Evolutionary conservation across 2,113 vertebrate species (phyloP), one percentile per base, ranked within the genome.

Genomic region (Mirza zaza): DNA sequence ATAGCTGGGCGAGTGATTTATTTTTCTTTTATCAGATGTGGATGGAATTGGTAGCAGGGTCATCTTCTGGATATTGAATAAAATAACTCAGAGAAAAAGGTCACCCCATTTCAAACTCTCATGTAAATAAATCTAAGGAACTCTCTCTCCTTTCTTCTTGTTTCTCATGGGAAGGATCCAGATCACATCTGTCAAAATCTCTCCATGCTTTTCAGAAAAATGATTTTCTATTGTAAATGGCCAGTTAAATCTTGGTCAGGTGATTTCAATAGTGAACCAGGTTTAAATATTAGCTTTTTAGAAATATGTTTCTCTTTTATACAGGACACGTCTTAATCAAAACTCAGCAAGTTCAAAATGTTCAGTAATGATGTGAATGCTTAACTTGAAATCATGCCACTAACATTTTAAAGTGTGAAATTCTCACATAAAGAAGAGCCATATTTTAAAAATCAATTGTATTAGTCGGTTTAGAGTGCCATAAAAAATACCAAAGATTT

Each of bases 1-100:
- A 85, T 70, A 92, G 5, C n/a, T 79, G 81, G 45, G 34, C 5
- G n/a, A 95, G 29, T 59, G 13, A 68, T 90, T 97, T 92, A 83
- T 97, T 96, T 98, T 96, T 93, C 71, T 97, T 81, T 96, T 91
- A 68, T 96, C 84, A 45, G 11, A 80, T 93, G 3, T 50, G 90
- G 67, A 77, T 80, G 39, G 3, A 9, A 6, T 84, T 90, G 57
- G 67, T 97, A 93, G 67, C 52, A 90, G 45, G 9, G 15, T 65
- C 52, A 70, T 57, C 25, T 68, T 23, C 23, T 96, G 34, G 68
- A 96, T 87, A 87, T 27, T 71, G 75, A 92, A 96, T 90, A 52
- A n/a, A 63, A 96, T 97, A 97, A 80, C 75, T 93, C 45, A 79
- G 73, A 9, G 50, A 87, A 48, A 29, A 87, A 97, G 94, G 67